Conservation (phyloP, 1,140 invertebrate genomes). For the Trichonephila clavata region DNA sequence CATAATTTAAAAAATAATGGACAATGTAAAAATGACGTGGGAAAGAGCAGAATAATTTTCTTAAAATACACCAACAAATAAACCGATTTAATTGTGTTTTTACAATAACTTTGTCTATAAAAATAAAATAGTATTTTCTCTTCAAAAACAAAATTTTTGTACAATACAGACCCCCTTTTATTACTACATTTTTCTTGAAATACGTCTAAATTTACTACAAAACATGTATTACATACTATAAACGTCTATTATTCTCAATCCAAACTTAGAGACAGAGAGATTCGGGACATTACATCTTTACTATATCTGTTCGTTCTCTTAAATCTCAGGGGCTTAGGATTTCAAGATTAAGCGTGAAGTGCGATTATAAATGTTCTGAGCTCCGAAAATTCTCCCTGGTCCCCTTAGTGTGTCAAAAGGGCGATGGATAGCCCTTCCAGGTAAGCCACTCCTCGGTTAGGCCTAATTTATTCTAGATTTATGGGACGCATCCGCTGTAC, state of each 20-base stretch:
- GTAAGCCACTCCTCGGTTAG: constrained; percentile 51
- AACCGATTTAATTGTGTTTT: too few relatives aligned
- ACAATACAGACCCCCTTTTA: too few relatives aligned
- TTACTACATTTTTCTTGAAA: too few relatives aligned
- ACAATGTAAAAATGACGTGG: too few relatives aligned
- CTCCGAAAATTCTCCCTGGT: constrained; percentile 49
- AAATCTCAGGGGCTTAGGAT: constrained; percentile 42
- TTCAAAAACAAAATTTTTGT: too few relatives aligned
- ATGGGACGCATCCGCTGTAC: constrained; percentile 32
- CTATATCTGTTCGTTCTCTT: background rate
- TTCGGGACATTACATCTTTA: constrained; percentile 32
- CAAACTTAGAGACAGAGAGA: background rate
- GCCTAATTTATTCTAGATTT: constrained; percentile 62
- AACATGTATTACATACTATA: background rate
- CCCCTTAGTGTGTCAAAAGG: constrained; percentile 13
- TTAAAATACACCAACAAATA: too few relatives aligned
- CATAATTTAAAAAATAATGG: too few relatives aligned
- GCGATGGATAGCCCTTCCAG: constrained; percentile 40
- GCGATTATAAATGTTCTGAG: constrained; percentile 63
- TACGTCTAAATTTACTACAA: too few relatives aligned
- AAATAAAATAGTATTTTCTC: too few relatives aligned
- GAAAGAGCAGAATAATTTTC: too few relatives aligned
- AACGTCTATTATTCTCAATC: constrained; percentile 36
- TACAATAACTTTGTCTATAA: too few relatives aligned
- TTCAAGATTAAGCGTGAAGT: background rate